phyloP scores from a whole-genome alignment of 2,113 vertebrate species.

The Etheostoma cragini region DNA sequence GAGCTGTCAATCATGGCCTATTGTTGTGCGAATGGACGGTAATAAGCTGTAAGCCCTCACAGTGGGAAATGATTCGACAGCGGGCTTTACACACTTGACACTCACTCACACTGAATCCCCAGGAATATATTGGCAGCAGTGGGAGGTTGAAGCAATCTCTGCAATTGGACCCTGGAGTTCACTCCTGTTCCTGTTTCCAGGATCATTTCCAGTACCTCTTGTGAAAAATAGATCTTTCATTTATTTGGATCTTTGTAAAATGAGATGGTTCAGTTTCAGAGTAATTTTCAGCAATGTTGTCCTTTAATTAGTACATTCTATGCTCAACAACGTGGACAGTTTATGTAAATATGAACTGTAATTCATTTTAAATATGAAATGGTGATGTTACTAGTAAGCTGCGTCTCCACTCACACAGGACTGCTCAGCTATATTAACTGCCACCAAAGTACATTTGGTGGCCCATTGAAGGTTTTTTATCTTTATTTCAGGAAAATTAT shows the following conservation, averaged over 20 bases:
- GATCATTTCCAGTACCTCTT: conserved; percentile 29
- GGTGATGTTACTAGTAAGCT: too few relatives aligned
- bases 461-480: too few relatives aligned
- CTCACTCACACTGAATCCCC: conserved; percentile 24
- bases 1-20: conserved; percentile 72
- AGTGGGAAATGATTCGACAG: conserved; percentile 63
- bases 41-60: conserved; percentile 72
- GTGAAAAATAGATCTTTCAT: conserved; percentile 19
- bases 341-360: conserved; percentile 3
- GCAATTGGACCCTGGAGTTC: conserved; percentile 51
- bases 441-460: too few relatives aligned
- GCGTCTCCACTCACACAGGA: too few relatives aligned
- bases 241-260: conserved; percentile 30
- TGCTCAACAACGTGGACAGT: background rate
- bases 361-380: background rate
- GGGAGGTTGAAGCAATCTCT: conserved; percentile 56
- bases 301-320: conserved; percentile 2
- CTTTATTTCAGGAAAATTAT: too few relatives aligned
- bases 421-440: too few relatives aligned
- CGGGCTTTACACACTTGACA: conserved; percentile 49
- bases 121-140: conserved; percentile 62
- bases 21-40: conserved; percentile 70
- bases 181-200: conserved; percentile 45
- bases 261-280: background rate
- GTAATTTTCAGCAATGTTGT: background rate